Conservation (phyloP, 2,113 vertebrate genomes). For the Serinus canaria region DNA sequence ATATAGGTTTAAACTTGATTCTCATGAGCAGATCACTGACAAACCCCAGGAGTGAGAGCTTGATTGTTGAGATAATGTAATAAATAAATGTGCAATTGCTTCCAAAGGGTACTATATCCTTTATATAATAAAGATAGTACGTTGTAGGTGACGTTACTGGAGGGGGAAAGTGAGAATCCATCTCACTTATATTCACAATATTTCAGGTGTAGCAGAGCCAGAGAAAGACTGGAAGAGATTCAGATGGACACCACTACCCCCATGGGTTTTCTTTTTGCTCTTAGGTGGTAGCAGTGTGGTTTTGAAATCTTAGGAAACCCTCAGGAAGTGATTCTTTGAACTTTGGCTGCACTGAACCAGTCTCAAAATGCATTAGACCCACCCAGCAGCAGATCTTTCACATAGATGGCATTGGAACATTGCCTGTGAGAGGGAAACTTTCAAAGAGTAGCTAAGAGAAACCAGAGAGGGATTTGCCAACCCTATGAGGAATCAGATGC, state of each 20-base stretch:
- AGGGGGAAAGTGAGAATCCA: not conserved
- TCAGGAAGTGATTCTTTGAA: not conserved
- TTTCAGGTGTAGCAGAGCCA: not conserved
- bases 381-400: not conserved
- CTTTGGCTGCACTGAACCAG: not conserved
- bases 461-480: not conserved
- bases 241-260: not conserved
- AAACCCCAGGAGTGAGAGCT: not conserved
- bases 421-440: not conserved
- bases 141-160: not conserved
- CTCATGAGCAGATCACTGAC: not conserved
- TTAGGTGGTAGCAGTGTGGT: not conserved
- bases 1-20: not conserved
- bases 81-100: not conserved
- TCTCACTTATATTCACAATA: not conserved
- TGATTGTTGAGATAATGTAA: not conserved
- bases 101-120: not conserved
- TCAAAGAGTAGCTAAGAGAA: not conserved
- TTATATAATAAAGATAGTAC: not conserved
- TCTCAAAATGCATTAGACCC: not conserved
- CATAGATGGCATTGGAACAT: rapidly evolving
- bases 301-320: not conserved
- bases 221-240: not conserved
- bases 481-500: not conserved
- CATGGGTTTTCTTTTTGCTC: not conserved